Evolutionary conservation across 2,113 vertebrate species (phyloP).

Genomic region (Ranitomeya variabilis): DNA sequence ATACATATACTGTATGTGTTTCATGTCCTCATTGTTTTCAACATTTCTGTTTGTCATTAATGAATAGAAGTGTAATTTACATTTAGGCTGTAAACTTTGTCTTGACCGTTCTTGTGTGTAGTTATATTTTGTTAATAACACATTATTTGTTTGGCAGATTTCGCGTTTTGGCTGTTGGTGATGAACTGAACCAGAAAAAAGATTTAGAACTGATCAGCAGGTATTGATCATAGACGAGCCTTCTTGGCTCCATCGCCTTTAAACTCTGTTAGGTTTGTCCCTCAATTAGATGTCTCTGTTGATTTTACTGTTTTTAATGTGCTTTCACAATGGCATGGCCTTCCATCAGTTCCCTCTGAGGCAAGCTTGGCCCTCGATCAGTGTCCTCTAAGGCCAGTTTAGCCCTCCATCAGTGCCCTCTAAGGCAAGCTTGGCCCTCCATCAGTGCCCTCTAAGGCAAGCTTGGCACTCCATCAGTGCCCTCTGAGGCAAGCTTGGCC

Average conservation of each 20-base stretch:
- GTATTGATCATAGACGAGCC: slow-evolving; percentile 57
- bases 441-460: neutral
- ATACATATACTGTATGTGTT: too few species aligned
- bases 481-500: too few species aligned
- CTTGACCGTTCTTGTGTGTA: neutral
- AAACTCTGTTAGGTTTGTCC: neutral
- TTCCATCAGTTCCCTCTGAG: neutral
- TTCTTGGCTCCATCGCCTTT: neutral
- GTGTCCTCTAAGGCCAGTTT: neutral
- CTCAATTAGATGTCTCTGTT: neutral
- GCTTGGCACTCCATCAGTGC: neutral
- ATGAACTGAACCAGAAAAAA: slow-evolving; percentile 63
- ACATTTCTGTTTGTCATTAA: too few species aligned
- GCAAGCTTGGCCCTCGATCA: neutral
- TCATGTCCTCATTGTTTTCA: too few species aligned
- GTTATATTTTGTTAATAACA: neutral
- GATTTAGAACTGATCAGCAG: slow-evolving; percentile 72
- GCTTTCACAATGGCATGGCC: neutral
- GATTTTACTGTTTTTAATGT: neutral
- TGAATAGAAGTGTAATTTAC: neutral
- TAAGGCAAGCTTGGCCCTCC: neutral
- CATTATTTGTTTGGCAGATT: slow-evolving; percentile 74
- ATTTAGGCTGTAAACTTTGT: neutral
- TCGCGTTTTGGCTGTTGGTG: slow-evolving; percentile 82
- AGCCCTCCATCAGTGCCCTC: neutral